Percentiles rank a stretch among this genome's conserved stretches.
Evolutionary conservation across 2,888 invertebrate species (phyloP).

Genomic region (Sinodicranocentrus sp.): DNA sequence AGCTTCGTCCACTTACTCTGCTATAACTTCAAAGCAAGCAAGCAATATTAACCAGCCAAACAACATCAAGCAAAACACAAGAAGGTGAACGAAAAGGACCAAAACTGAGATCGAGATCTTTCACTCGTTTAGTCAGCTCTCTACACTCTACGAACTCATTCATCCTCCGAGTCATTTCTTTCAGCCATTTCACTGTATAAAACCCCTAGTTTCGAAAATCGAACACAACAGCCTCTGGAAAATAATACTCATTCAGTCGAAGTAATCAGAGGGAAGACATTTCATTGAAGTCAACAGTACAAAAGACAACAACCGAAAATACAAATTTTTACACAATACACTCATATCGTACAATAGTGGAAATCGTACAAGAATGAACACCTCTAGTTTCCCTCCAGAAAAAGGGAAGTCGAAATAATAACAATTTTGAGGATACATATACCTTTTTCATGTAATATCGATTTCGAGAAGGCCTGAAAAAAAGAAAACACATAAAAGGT

Average conservation of each 20-base stretch:
- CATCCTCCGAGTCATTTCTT: slow-evolving; percentile 52
- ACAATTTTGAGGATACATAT: slow-evolving; percentile 44
- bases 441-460: slow-evolving; percentile 52
- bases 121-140: slow-evolving; percentile 65
- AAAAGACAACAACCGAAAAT: slow-evolving; percentile 58
- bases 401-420: slow-evolving; percentile 61
- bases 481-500: slow-evolving; percentile 52
- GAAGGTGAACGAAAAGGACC: slow-evolving; percentile 43
- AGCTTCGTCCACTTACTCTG: background rate
- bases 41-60: slow-evolving; percentile 43
- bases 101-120: slow-evolving; percentile 58
- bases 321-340: slow-evolving; percentile 52
- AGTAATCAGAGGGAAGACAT: slow-evolving; percentile 38
- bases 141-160: slow-evolving; percentile 54
- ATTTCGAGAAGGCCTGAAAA: slow-evolving; percentile 36
- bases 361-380: slow-evolving; percentile 49
- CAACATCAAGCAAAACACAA: slow-evolving; percentile 49
- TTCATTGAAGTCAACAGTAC: slow-evolving; percentile 61
- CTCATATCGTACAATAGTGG: slow-evolving; percentile 31
- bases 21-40: background rate
- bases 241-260: slow-evolving; percentile 62
- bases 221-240: slow-evolving; percentile 36
- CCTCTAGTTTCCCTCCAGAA: slow-evolving; percentile 60
- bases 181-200: slow-evolving; percentile 20
- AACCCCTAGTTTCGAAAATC: background rate